Evolutionary conservation across 2,797 vertebrate genomes (phyloP).

Genomic region (Clamator glandarius): DNA sequence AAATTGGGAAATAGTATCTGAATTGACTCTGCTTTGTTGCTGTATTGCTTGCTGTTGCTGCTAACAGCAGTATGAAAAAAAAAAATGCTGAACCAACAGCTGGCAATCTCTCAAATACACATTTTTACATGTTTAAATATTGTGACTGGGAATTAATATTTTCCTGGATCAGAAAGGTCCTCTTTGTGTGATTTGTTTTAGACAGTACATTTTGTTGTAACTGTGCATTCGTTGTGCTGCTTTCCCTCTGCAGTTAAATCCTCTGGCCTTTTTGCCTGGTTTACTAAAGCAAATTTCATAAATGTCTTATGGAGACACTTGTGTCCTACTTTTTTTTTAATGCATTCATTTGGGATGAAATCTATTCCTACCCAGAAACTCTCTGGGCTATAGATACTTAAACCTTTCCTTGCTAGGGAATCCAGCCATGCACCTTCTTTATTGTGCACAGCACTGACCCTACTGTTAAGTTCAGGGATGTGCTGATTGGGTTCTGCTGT

Average conservation of each 20-base stretch:
- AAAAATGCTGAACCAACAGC: slow-evolving; percentile 17
- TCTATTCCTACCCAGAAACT: background rate
- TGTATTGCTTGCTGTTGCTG: background rate
- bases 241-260: background rate
- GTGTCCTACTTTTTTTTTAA: background rate
- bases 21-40: background rate
- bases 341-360: background rate
- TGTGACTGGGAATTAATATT: background rate
- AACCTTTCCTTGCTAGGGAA: background rate
- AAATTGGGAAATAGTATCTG: background rate
- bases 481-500: background rate
- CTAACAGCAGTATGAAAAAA: background rate
- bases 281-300: background rate
- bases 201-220: background rate
- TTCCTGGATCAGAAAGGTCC: background rate
- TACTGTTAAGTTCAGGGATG: background rate
- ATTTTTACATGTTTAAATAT: slow-evolving; percentile 18
- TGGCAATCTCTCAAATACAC: background rate
- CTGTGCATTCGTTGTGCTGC: background rate
- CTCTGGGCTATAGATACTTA: background rate
- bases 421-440: background rate
- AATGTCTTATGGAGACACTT: background rate
- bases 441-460: background rate
- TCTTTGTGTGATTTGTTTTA: slow-evolving; percentile 24
- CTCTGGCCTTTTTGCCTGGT: background rate